phyloP scores from a whole-genome alignment of 64 coral and sea anemone genomes.

The Anthopleura sola region DNA sequence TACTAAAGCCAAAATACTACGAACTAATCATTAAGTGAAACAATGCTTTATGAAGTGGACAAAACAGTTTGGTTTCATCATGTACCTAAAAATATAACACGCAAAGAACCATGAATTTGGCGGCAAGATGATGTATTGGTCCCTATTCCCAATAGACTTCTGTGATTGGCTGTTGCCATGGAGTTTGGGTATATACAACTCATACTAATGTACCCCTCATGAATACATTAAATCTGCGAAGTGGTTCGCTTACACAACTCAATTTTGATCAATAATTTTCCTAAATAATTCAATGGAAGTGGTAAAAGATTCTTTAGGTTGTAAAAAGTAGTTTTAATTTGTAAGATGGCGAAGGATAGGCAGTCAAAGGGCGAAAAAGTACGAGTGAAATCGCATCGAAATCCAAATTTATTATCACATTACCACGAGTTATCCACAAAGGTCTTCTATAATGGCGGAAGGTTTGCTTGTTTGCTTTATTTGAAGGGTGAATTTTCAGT shows the following conservation, averaged over 20 bases:
- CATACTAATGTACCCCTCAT: not conserved
- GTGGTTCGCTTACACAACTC: not conserved
- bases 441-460: conserved; percentile 71
- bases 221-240: not conserved
- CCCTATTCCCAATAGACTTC: not conserved
- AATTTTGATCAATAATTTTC: conserved; percentile 28
- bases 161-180: conserved; percentile 93
- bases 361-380: not conserved
- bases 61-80: not conserved
- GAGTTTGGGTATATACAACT: conserved; percentile 50
- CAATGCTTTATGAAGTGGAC: not conserved
- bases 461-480: conserved; percentile 26
- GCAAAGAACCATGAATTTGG: not conserved
- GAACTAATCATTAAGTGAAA: not conserved
- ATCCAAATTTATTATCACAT: conserved; percentile 58
- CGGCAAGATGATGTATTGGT: not conserved
- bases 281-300: conserved; percentile 7
- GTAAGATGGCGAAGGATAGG: conserved; percentile 65
- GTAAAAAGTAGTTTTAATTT: conserved; percentile 9
- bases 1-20: not conserved
- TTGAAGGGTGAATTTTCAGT: not conserved
- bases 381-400: conserved; percentile 28
- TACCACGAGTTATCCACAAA: conserved; percentile 67
- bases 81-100: not conserved
- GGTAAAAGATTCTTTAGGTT: not conserved